These are phyloP conservation scores for Lanistes nyassanus DNA, from an alignment of 1,140 invertebrate genomes.

Conservation along the genomic window DNA sequence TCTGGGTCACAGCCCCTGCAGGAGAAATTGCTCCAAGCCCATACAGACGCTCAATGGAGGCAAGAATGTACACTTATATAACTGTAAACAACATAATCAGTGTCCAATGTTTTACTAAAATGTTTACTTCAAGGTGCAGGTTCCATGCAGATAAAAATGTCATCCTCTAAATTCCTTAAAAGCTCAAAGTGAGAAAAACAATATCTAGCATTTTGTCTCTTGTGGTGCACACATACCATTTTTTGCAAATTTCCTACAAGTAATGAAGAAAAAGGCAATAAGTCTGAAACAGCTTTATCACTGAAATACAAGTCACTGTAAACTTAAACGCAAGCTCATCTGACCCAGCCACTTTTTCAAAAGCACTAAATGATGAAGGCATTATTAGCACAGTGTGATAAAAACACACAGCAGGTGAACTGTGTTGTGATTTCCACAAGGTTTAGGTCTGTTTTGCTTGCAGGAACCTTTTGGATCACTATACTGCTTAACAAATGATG, in stretches of 20 bases:
- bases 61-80: slow-evolving; percentile 19
- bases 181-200: neutral
- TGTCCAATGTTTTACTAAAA: neutral
- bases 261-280: neutral
- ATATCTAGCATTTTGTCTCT: neutral
- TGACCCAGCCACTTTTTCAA: neutral
- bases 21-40: slow-evolving; percentile 56
- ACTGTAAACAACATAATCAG: neutral
- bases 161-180: neutral
- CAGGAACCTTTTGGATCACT: slow-evolving; percentile 62
- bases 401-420: too few relatives aligned
- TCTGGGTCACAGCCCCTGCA: slow-evolving; percentile 63
- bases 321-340: neutral
- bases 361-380: neutral
- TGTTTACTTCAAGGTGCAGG: neutral
- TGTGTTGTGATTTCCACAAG: neutral
- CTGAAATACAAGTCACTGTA: neutral
- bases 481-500: slow-evolving; percentile 53
- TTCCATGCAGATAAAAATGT: neutral
- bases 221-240: neutral
- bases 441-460: neutral
- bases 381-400: too few relatives aligned
- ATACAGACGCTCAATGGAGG: slow-evolving; percentile 53
- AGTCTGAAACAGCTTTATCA: neutral
- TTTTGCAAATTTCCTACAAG: neutral